A percentile compares a stretch with the other conserved stretches of the same genome.
These are phyloP conservation scores for Prorops nasuta DNA, from an alignment of 1,140 invertebrate species.

Conservation along the genomic window DNA sequence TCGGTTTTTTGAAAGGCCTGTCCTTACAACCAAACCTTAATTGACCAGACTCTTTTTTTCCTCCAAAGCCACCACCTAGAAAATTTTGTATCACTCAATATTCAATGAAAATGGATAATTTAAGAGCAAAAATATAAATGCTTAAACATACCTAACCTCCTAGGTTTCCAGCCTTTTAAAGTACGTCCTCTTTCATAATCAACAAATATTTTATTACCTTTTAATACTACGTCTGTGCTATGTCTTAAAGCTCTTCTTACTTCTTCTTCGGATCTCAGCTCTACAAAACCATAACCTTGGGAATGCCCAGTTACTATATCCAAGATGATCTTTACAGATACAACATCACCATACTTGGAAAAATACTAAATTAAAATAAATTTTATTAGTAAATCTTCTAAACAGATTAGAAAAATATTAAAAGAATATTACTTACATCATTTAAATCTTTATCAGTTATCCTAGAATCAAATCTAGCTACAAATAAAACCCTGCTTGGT, in stretches of 20 bases:
- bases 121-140: too few species aligned
- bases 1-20: conserved; percentile 71
- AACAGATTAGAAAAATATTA: background rate
- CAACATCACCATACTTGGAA: conserved; percentile 66
- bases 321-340: conserved; percentile 68
- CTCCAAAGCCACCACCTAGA: conserved; percentile 79
- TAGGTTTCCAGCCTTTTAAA: conserved; percentile 78
- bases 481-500: conserved; percentile 74
- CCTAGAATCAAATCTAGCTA: conserved; percentile 72
- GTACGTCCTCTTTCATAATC: conserved; percentile 67
- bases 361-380: conserved; percentile 59
- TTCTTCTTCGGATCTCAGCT: conserved; percentile 66
- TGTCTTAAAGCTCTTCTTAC: conserved; percentile 64
- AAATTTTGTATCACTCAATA: conserved; percentile 5
- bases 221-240: conserved; percentile 59
- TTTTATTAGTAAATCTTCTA: background rate
- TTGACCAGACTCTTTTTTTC: conserved; percentile 85
- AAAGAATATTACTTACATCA: conserved; percentile 26
- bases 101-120: too few species aligned
- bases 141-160: conserved; percentile 66
- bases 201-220: conserved; percentile 66
- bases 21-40: conserved; percentile 80
- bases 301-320: conserved; percentile 82
- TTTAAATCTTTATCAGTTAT: conserved; percentile 60
- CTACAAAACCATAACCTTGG: conserved; percentile 83